Evolutionary conservation across 1,140 invertebrate genomes (phyloP), one percentile per base, ranked within the genome.

Genomic region (Argopecten irradians): DNA sequence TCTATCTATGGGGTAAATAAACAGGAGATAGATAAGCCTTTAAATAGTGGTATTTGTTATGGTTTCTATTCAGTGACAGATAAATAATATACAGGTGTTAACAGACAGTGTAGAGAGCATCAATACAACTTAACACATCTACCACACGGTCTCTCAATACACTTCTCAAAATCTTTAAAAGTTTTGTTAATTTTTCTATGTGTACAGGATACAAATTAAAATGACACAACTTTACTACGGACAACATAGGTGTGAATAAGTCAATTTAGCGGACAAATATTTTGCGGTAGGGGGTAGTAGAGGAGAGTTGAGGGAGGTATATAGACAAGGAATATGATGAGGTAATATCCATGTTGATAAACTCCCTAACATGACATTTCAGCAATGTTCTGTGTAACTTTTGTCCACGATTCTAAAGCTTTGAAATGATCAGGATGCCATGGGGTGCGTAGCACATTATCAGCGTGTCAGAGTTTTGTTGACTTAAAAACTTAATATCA

Each of bases 401-500:
- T 71, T 71, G 55, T 71, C 55, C 55, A 71, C n/a, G 28, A 28
- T 71, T 71, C 55, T 71, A 71, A 71, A 71, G 19, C 55, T 71
- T n/a, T n/a, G 55, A 71, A n/a, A 71, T 28, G 55, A 71, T 71
- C 28, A 22, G 55, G 55, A 71, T 71, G 55, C 55, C 55, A 71
- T 22, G 55, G 55, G 55, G 55, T 71, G n/a, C 11, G 55, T 71
- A 71, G 5, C 55, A 71, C n/a, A 71, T 71, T 71, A 71, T 71
- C 55, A 71, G 13, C n/a, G 55, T 71, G 55, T 71, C 55, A 71
- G 55, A n/a, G 55, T 71, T 71, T 46, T 71, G n/a, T 71, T 71
- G n/a, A 71, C 55, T 71, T 71, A 16, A 71, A 71, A 71, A 71
- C 55, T 71, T 71, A 71, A 71, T 71, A 71, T 71, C 55, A 71